Percentiles rank a stretch among this genome's conserved stretches.
These are phyloP conservation scores for Orthosia incerta DNA, from an alignment of 2,888 invertebrate species.

Conservation along the genomic window DNA sequence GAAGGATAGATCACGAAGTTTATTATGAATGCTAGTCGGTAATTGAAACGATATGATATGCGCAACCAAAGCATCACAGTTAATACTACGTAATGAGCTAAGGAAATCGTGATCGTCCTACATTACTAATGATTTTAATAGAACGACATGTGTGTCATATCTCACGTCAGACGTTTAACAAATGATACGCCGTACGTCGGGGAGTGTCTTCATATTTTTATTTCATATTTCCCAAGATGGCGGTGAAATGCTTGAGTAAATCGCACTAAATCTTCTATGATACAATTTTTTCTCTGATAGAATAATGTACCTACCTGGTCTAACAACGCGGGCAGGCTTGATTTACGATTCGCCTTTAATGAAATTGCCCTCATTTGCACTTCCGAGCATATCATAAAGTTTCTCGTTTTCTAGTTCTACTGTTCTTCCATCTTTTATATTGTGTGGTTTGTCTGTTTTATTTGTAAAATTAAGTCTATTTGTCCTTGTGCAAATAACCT, in stretches of 20 bases:
- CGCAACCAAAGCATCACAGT: constrained; percentile 14
- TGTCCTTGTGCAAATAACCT: constrained; percentile 11
- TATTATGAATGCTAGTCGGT: constrained; percentile 27
- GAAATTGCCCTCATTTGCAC: constrained; percentile 53
- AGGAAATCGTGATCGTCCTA: constrained; percentile 64
- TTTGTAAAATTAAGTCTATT: constrained; percentile 9
- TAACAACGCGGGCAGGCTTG: constrained; percentile 30
- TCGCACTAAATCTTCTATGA: constrained; percentile 41
- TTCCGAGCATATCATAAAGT: constrained; percentile 42
- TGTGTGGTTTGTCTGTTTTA: constrained; percentile 28
- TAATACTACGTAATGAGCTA: constrained; percentile 48
- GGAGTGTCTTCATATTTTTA: constrained; percentile 51
- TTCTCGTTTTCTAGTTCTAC: constrained; percentile 29
- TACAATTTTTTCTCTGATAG: constrained; percentile 41
- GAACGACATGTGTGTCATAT: constrained; percentile 44
- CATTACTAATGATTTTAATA: constrained; percentile 60
- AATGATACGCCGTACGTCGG: constrained; percentile 48
- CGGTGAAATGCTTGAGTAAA: constrained; percentile 44
- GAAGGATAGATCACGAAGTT: constrained; percentile 42
- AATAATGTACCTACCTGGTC: constrained; percentile 41
- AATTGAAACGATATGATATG: constrained; percentile 31
- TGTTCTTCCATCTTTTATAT: constrained; percentile 16
- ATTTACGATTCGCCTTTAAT: constrained; percentile 48
- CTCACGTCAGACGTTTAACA: constrained; percentile 59
- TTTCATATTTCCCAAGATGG: constrained; percentile 47